phyloP scores from a whole-genome alignment of 1,140 invertebrate genomes.

The Zelostemma sp. region DNA sequence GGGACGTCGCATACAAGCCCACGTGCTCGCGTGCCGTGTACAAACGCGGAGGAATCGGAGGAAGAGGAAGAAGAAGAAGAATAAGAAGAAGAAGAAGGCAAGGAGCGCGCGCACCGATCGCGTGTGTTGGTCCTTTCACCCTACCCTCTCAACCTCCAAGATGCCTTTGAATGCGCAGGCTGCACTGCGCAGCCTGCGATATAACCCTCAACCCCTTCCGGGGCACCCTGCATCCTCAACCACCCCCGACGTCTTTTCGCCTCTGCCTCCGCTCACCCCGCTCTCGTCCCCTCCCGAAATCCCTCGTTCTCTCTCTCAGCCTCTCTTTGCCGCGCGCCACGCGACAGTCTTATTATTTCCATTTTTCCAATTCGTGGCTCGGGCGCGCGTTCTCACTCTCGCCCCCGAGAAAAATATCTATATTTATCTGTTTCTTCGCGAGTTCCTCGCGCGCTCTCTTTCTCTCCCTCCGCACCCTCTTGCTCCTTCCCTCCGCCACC shows the following conservation, averaged over 20 bases:
- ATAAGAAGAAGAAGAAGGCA: conserved; percentile 23
- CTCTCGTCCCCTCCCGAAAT: no score
- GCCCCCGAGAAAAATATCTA: conserved; percentile 58
- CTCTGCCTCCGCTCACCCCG: conserved; percentile 32
- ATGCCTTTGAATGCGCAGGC: conserved; percentile 51
- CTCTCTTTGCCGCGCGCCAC: conserved; percentile 41
- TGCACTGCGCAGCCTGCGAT: conserved; percentile 61
- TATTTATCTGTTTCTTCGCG: conserved; percentile 65
- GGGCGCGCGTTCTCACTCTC: conserved; percentile 34
- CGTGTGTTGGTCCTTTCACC: conserved; percentile 17
- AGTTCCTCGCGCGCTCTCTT: conserved; percentile 23
- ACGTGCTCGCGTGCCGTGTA: conserved; percentile 21
- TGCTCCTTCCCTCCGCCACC: conserved; percentile 9
- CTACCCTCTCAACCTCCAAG: conserved; percentile 25
- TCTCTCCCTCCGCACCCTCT: conserved; percentile 24
- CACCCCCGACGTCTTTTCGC: conserved; percentile 22
- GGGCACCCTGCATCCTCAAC: conserved; percentile 22
- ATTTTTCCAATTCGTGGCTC: conserved; percentile 65
- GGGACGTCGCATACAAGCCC: conserved; percentile 5
- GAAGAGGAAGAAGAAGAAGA: not conserved
- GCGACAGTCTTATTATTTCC: conserved; percentile 67
- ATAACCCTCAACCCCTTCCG: conserved; percentile 40
- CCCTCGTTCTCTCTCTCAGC: conserved; percentile 4
- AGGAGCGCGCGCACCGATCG: conserved; percentile 22
- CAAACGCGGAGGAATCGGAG: not conserved